A percentile compares a stretch with the other conserved stretches of the same genome.
phyloP scores from a whole-genome alignment of 2,113 vertebrate genomes.

The Acanthisitta chloris region DNA sequence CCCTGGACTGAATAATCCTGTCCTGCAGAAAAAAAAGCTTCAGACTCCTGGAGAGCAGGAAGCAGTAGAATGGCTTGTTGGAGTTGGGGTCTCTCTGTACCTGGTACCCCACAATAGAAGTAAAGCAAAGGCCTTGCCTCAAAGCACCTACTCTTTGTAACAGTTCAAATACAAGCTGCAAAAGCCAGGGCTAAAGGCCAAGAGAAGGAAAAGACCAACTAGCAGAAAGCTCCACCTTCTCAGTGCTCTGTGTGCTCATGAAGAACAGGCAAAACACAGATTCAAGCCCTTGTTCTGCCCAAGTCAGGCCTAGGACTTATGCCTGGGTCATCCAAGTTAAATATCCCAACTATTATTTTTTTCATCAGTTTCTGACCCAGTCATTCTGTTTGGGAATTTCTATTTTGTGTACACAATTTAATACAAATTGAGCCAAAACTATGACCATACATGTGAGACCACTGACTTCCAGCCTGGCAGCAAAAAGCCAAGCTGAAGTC shows the following conservation, averaged over 20 bases:
- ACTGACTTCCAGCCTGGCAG: neutral
- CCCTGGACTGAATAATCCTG: neutral
- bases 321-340: neutral
- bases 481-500: neutral
- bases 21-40: neutral
- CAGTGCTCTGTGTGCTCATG: neutral
- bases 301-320: neutral
- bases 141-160: neutral
- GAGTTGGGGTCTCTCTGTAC: neutral
- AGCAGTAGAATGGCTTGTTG: neutral
- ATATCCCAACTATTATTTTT: neutral
- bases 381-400: neutral
- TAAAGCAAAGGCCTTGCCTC: neutral
- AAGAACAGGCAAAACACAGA: neutral
- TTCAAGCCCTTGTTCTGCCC: neutral
- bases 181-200: neutral
- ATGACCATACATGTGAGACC: neutral
- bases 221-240: neutral
- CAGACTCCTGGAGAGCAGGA: neutral
- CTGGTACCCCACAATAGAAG: neutral
- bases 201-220: neutral
- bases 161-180: neutral
- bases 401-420: neutral
- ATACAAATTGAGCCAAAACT: neutral
- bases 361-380: neutral